These are phyloP conservation scores for Brotula barbata DNA, from an alignment of 2,797 vertebrate species.

Conservation along the genomic window DNA sequence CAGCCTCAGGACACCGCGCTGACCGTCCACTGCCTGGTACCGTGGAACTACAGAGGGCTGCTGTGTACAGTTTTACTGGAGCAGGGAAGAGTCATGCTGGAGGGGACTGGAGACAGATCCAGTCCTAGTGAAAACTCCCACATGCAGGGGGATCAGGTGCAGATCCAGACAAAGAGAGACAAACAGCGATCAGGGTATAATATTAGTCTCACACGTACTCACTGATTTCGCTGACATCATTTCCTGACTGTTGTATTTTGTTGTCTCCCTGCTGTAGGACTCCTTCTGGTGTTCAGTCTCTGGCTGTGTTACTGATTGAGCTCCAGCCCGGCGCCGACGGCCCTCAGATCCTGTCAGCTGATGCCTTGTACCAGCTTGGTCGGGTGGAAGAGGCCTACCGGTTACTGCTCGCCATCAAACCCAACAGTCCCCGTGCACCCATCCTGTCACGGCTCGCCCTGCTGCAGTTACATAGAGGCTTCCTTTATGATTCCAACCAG, in stretches of 20 bases:
- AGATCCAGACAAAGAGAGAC: constrained; percentile 47
- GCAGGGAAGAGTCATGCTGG: constrained; percentile 88
- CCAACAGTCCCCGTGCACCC: constrained; percentile 77
- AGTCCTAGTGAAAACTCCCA: constrained; percentile 35
- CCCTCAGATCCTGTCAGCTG: constrained; percentile 84
- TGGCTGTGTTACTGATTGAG: constrained; percentile 86
- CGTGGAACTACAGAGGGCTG: constrained; percentile 92
- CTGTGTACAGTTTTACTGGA: constrained; percentile 88
- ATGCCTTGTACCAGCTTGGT: constrained; percentile 89
- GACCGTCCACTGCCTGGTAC: constrained; percentile 87
- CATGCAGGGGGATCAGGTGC: constrained; percentile 25
- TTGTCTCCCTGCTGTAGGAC: constrained; percentile 69
- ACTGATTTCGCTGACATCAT: too few relatives aligned
- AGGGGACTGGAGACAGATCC: constrained; percentile 55
- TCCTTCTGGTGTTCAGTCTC: constrained; percentile 83
- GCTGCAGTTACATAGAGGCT: constrained; percentile 89
- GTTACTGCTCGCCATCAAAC: constrained; percentile 80
- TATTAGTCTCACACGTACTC: not conserved
- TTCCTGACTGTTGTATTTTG: not conserved
- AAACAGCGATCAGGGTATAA: constrained; percentile 77
- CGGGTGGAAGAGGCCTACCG: constrained; percentile 86
- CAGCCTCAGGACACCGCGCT: constrained; percentile 85
- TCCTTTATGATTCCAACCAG: constrained; percentile 88
- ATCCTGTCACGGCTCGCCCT: constrained; percentile 86
- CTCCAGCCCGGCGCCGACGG: constrained; percentile 80